Evolutionary conservation across 2,888 invertebrate species (phyloP), one percentile per base, ranked within the genome.

Genomic region (Ornithoptera priamus): DNA sequence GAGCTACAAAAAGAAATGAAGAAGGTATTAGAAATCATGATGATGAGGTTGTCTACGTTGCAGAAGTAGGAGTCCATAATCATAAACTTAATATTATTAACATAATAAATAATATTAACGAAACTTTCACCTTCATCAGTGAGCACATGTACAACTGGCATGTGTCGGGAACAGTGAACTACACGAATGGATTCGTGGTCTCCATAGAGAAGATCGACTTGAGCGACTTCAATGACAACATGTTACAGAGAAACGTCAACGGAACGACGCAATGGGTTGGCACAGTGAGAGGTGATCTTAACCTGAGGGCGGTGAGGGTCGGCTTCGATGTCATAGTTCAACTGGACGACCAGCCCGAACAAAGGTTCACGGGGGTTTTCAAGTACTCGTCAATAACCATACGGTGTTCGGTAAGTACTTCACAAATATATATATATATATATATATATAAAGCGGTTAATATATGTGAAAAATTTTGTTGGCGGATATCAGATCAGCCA

Each of bases 171-270:
- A 80, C 78, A 50, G 85, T 80, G 0, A 76, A 72, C 1, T 89
- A 88, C 72, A 80, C 81, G 17, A 85, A 89, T 22, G 88, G 87
- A 0, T 90, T 88, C 65, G 73, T 89, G 0, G 72, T 87, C 0
- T 84, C 88, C n/a, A 76, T 89, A 1, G 81, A 88, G 66, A 80
- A 77, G 39, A 75, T 89, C 0, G 81, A 84, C 17, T 24, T 88
- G 0, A 72, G 62, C 0, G 36, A 72, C 4, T 75, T 87, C 0
- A 1, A 24, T 0, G 63, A 74, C 0, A 0, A 0, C 0, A 67
- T 83, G 0, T n/a, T 10, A 0, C 74, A 64, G 1, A 70, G 65
- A 20, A 71, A 61, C 1, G 69, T 78, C 0, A 70, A 81, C 39
- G 76, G 72, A 0, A 76, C 71, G 0, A 3, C 30, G 0, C 69